Evolutionary conservation across 2,888 invertebrate genomes (phyloP), one percentile per base, ranked within the genome.

Genomic region (Phortica magna): DNA sequence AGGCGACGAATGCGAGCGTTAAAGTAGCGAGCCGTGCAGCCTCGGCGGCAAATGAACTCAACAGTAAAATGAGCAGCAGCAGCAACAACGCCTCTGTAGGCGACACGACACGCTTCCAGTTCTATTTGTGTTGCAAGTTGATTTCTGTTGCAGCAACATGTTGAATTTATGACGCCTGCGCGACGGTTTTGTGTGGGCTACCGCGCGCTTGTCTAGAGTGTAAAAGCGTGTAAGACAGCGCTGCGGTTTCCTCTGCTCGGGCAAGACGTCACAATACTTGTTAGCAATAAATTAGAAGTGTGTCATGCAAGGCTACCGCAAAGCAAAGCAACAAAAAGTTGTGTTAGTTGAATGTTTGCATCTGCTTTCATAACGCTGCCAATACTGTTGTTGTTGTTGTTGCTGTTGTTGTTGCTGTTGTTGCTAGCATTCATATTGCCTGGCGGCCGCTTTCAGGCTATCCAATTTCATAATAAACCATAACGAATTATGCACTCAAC

Each of bases 401-500:
- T 48, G 48, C 7, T 48, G 48, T 48, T 48, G 48, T 12, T 48
- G 9, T 48, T 48, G 48, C 48, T 48, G 9, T 5, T 9, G 7
- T 12, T 12, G 10, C 48, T 12, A 48, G 7, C 48, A 48, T 48
- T 12, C 7, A 48, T 14, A 9, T 14, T 12, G 10, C 48, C 43
- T 48, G 1, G 31, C 31, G 5, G 31, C 31, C 31, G 73, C 79
- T 82, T 82, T 80, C 87, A 81, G 83, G 84, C 83, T 85, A 85
- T 85, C 85, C 85, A 85, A 85, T 85, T 85, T 85, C 85, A 86
- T 85, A 85, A 85, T 85, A 85, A 85, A 87, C 88, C 85, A 85
- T 85, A 87, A 86, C 85, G 85, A 85, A 85, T 85, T 87, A 85
- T 85, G 86, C 85, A 87, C 85, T 87, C 88, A 83, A 85, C 88